Conservation (phyloP, 35 echinoderm and acorn worm species). For the Lytechinus pictus region DNA sequence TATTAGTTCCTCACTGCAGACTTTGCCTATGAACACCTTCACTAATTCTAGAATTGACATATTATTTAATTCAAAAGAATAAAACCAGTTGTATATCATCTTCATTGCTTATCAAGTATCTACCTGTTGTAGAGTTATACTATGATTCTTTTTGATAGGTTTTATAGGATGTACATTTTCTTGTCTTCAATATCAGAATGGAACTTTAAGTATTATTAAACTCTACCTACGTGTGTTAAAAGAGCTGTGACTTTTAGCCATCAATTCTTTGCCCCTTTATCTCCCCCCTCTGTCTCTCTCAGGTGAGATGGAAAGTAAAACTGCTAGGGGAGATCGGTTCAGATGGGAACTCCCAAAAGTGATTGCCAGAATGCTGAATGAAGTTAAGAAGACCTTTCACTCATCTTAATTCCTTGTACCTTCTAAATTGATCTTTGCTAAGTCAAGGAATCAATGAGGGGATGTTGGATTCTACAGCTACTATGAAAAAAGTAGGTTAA, state of each 20-base stretch:
- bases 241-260: background rate
- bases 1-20: no score
- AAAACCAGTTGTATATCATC: no score
- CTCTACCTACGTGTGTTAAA: background rate
- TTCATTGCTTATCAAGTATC: no score
- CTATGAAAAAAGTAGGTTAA: background rate
- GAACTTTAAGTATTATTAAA: background rate
- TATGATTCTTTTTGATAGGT: no score
- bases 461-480: background rate
- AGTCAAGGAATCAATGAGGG: background rate
- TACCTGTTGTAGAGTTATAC: no score
- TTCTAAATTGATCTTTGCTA: conserved; percentile 14
- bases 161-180: no score
- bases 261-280: background rate
- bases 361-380: background rate
- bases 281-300: background rate
- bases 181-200: background rate
- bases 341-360: background rate
- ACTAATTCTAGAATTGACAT: no score
- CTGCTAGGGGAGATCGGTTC: background rate
- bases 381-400: background rate
- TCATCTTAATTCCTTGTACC: background rate
- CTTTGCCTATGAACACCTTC: no score
- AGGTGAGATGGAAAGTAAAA: conserved; percentile 12
- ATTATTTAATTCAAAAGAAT: no score